A percentile compares a stretch with the other conserved stretches of the same genome.
These are phyloP conservation scores for Ephestia elutella DNA, from an alignment of 1,140 invertebrate genomes.

Conservation along the genomic window DNA sequence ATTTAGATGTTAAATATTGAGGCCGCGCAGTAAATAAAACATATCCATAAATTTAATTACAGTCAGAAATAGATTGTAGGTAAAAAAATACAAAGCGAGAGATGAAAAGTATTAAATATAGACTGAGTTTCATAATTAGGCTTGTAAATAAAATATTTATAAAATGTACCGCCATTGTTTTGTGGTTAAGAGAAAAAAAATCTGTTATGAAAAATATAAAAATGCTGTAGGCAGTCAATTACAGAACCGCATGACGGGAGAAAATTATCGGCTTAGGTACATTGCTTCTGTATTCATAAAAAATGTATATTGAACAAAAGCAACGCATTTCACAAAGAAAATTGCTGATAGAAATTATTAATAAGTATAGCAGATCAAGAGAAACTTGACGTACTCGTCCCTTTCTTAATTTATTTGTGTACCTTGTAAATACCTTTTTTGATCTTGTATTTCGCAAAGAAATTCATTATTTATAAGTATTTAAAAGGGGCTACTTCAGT, in stretches of 20 bases:
- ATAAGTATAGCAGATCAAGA: background rate
- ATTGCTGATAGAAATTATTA: background rate
- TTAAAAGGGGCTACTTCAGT: constrained; percentile 3
- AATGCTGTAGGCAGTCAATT: constrained; percentile 28
- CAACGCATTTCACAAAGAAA: background rate
- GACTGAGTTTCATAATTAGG: constrained; percentile 33
- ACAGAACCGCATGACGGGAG: constrained; percentile 12
- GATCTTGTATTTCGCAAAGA: background rate
- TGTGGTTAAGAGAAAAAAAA: background rate
- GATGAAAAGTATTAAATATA: constrained; percentile 36
- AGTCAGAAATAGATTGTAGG: constrained; percentile 19
- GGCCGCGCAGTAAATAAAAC: background rate
- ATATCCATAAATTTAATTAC: constrained; percentile 17
- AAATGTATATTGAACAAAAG: constrained; percentile 2
- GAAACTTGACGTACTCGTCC: background rate
- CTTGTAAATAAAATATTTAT: constrained; percentile 27
- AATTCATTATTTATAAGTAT: constrained; percentile 8
- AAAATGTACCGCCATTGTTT: constrained; percentile 4
- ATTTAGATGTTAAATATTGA: too few relatives aligned
- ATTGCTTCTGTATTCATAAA: constrained; percentile 7
- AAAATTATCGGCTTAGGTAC: constrained; percentile 8
- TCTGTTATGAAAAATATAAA: constrained; percentile 12
- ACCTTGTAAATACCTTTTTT: background rate
- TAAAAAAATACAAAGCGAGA: constrained; percentile 3
- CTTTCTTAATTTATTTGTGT: background rate